phyloP scores from a whole-genome alignment of 2,797 vertebrate species.

The Phrynocephalus guinanensis region DNA sequence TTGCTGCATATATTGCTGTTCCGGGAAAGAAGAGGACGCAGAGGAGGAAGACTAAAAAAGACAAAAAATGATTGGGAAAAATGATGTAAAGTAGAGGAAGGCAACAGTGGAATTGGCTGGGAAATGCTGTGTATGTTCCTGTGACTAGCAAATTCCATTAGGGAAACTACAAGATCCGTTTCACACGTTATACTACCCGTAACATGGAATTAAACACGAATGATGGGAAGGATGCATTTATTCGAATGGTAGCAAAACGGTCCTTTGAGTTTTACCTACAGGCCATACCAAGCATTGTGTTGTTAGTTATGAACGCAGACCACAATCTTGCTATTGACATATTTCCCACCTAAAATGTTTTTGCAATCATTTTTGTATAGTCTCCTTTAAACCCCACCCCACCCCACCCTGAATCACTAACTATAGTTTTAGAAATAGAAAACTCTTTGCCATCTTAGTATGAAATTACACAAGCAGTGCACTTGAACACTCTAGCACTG shows the following conservation, averaged over 20 bases:
- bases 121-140: constrained; percentile 14
- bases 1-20: constrained; percentile 67
- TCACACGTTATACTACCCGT: not conserved
- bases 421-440: not conserved
- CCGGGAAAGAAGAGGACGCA: constrained; percentile 56
- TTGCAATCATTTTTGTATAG: not conserved
- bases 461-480: not conserved
- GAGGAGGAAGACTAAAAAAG: constrained; percentile 66
- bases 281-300: not conserved
- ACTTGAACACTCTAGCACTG: not conserved
- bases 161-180: not conserved
- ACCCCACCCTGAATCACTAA: not conserved
- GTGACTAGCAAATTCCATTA: not conserved
- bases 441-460: not conserved
- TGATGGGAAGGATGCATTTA: not conserved
- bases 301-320: not conserved
- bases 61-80: constrained; percentile 43
- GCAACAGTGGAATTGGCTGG: constrained; percentile 49
- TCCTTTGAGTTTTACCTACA: not conserved
- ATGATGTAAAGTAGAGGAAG: constrained; percentile 39
- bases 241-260: not conserved
- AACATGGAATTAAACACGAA: not conserved
- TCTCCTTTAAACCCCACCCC: not conserved
- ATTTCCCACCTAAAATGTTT: not conserved
- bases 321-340: not conserved